Evolutionary conservation across 2,888 invertebrate genomes (phyloP).

Genomic region (Apamea monoglypha): DNA sequence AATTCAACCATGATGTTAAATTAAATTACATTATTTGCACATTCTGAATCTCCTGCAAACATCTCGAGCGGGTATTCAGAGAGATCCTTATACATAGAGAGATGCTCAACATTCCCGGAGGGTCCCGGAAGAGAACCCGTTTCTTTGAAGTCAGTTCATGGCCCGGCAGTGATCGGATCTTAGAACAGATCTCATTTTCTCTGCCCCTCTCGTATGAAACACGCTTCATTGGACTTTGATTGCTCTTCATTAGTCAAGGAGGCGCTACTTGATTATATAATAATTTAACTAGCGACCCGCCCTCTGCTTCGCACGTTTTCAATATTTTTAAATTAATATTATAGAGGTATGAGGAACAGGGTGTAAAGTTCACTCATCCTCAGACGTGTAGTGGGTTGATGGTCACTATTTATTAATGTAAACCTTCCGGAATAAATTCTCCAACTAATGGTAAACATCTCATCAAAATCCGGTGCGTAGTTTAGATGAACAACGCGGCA

Average conservation of each 20-base stretch:
- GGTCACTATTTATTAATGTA: not conserved
- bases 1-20: not conserved
- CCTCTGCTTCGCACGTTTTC: not conserved
- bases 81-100: not conserved
- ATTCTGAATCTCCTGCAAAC: not conserved
- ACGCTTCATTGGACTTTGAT: slow-evolving; percentile 11
- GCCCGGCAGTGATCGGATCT: slow-evolving; percentile 10
- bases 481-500: not conserved
- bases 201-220: slow-evolving; percentile 14
- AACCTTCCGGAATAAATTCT: not conserved
- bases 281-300: not conserved
- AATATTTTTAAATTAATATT: not conserved
- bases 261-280: slow-evolving; percentile 7
- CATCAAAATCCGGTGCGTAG: not conserved
- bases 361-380: no score
- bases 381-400: no score
- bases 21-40: slow-evolving; percentile 7
- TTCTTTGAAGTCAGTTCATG: slow-evolving; percentile 40
- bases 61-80: not conserved
- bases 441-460: not conserved
- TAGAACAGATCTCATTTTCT: not conserved
- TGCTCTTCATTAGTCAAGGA: slow-evolving; percentile 31
- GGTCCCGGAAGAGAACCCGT: not conserved
- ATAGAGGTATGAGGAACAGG: no score
- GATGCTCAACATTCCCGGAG: slow-evolving; percentile 26